Evolutionary conservation across 2,113 vertebrate species (phyloP), one percentile per base, ranked within the genome.

Genomic region (Pluvianellus socialis): DNA sequence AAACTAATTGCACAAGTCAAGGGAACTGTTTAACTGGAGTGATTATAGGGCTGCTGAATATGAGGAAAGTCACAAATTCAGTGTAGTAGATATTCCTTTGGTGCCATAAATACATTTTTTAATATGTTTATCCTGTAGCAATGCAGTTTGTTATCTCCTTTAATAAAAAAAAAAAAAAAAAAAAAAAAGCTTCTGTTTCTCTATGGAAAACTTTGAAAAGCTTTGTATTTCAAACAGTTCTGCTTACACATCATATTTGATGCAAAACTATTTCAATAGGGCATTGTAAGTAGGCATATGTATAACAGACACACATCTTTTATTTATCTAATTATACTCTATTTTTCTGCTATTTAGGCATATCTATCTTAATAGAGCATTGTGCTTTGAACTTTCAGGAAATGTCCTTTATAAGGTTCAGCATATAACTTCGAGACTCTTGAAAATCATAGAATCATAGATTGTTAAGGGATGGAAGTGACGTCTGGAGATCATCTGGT

Each of bases 1-100:
- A 95, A 87, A 68, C 14, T 85, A 90, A 95, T 66, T 96, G 74
- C 42, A 55, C 53, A 90, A 82, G 70, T 42, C 74, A 81, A 82
- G 42, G 62, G 70, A 96, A 73, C 47, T 83, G 42, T 88, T 93
- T 88, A 79, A 90, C 44, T 19, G 5, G 22, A 73, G n/a, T 85
- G 62, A 92, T 95, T 87, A 88, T 26, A 79, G 26, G 22, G 20
- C 20, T 79, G n/a, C 21, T 91, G 82, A 95, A 94, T 66, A 79
- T 10, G 32, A 93, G 27, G 72, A 66, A 91, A 94, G 83, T 91
- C 86, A 90, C 23, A 87, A 68, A 90, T 87, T 82, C 26, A 86
- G 4, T 55, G 30, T 2, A 1, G 21, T 42, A 79, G 52, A 76
- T 66, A 85, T 32, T 79, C 33, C n/a, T 91, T 79, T 87, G n/a